Evolutionary conservation across 2,888 invertebrate species (phyloP).

Genomic region (Amorpha juglandis): DNA sequence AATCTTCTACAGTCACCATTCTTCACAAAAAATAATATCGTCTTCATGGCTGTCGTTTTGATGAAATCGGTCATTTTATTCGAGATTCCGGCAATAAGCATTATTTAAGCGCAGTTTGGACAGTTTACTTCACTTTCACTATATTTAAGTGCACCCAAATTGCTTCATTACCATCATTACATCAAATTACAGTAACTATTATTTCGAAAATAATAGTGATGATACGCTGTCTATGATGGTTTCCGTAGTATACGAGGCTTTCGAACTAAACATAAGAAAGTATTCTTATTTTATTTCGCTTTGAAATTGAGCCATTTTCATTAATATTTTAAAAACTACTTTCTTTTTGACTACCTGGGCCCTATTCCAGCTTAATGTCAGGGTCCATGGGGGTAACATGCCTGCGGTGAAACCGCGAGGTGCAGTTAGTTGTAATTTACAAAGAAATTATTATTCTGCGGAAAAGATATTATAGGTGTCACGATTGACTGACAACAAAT

Average conservation of each 20-base stretch:
- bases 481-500: slow-evolving; percentile 10
- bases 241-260: neutral
- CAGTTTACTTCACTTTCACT: slow-evolving; percentile 39
- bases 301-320: neutral
- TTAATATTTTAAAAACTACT: neutral
- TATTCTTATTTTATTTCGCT: neutral
- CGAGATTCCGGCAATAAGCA: slow-evolving; percentile 5
- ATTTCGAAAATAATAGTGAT: slow-evolving; percentile 27
- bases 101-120: slow-evolving; percentile 22
- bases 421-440: too few species aligned
- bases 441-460: too few species aligned
- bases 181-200: slow-evolving; percentile 39
- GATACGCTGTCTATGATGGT: neutral
- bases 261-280: neutral
- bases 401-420: too few species aligned
- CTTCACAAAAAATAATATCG: neutral
- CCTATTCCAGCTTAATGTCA: too few species aligned
- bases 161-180: slow-evolving; percentile 39
- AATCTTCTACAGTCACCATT: neutral
- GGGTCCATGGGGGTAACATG: too few species aligned
- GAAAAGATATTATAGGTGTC: neutral
- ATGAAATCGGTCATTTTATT: slow-evolving; percentile 14
- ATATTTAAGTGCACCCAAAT: slow-evolving; percentile 35
- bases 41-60: neutral
- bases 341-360: too few species aligned